Conservation (phyloP, 2,888 invertebrate genomes). For the Coremacera marginata region DNA sequence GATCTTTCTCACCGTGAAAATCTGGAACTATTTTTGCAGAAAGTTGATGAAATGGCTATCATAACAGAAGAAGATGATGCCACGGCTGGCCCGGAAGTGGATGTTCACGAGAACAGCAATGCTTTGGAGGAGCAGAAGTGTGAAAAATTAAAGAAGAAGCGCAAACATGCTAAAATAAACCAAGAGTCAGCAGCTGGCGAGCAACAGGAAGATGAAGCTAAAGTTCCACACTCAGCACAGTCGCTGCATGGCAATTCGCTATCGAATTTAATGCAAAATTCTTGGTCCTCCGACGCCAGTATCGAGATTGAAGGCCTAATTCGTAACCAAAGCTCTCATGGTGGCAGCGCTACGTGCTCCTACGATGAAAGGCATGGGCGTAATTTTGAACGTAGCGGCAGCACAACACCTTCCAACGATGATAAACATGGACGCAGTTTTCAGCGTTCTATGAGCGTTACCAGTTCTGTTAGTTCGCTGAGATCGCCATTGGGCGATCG, state of each 20-base stretch:
- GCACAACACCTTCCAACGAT: not conserved
- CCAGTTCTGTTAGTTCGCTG: conserved; percentile 58
- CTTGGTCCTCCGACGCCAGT: conserved; percentile 62
- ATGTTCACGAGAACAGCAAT: not conserved
- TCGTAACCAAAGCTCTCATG: not conserved
- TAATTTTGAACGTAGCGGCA: not conserved
- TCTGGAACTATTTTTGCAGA: conserved; percentile 66
- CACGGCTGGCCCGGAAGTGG: conserved; percentile 12
- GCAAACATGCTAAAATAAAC: conserved; percentile 40
- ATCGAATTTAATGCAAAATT: conserved; percentile 65
- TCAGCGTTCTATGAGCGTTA: conserved; percentile 65
- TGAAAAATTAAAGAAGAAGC: conserved; percentile 36
- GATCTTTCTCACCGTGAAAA: conserved; percentile 63
- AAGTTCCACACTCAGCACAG: not conserved
- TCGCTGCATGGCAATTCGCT: conserved; percentile 58
- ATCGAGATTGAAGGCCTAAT: conserved; percentile 23
- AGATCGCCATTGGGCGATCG: conserved; percentile 61
- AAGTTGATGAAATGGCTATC: conserved; percentile 68
- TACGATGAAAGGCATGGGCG: too few species aligned
- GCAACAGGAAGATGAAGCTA: conserved; percentile 2
- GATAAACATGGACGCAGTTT: conserved; percentile 44
- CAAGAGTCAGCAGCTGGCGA: conserved; percentile 14
- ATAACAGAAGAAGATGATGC: conserved; percentile 69
- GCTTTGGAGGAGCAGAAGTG: conserved; percentile 9
- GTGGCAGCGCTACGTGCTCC: not conserved